These are phyloP conservation scores for Parus major DNA, from an alignment of 2,113 vertebrate species.

Conservation along the genomic window DNA sequence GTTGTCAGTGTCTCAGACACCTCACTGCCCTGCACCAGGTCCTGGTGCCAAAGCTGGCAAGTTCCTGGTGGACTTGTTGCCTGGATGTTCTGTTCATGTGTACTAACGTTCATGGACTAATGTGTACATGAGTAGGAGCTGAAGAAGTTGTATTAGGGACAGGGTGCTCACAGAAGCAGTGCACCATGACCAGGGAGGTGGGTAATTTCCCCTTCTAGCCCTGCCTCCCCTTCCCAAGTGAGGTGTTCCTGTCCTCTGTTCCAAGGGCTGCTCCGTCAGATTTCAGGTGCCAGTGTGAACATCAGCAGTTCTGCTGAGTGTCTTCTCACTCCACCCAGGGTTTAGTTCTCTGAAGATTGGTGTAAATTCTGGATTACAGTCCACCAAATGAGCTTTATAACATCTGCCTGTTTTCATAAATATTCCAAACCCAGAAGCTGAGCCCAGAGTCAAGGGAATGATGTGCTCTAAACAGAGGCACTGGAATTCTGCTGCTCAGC, in stretches of 20 bases:
- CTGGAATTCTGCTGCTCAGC: background rate
- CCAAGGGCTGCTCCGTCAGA: background rate
- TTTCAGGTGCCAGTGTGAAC: background rate
- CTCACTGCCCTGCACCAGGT: background rate
- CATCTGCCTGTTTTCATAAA: background rate
- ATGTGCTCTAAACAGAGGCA: background rate
- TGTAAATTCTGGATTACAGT: conserved; percentile 6
- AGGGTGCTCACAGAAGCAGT: background rate
- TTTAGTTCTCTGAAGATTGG: conserved; percentile 30
- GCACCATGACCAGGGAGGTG: accelerated
- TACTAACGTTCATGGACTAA: background rate
- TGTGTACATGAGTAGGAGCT: background rate
- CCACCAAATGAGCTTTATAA: background rate
- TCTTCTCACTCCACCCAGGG: background rate
- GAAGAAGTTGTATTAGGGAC: background rate
- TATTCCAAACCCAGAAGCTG: background rate
- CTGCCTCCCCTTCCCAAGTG: accelerated
- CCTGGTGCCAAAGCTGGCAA: background rate
- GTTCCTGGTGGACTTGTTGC: background rate
- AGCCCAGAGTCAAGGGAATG: background rate
- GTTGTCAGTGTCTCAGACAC: background rate
- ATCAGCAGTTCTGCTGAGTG: conserved; percentile 3
- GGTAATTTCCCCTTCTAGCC: background rate
- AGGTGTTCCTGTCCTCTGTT: background rate
- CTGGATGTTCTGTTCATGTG: background rate